Percentiles rank a stretch among this genome's conserved stretches.
phyloP scores from a whole-genome alignment of 2,888 invertebrate genomes.

The Temnothorax rugatulus region DNA sequence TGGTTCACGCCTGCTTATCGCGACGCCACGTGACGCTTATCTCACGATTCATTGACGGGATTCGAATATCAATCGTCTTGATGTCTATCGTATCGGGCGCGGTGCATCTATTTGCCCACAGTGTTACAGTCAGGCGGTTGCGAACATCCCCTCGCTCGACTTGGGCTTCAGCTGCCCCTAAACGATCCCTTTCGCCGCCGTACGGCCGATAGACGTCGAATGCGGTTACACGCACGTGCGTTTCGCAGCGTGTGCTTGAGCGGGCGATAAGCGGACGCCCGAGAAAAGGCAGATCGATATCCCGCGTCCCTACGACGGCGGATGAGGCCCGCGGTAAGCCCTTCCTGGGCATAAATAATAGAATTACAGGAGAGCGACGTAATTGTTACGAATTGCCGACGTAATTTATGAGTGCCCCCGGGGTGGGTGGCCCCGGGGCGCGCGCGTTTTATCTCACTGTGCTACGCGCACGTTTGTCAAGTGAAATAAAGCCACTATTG shows the following conservation, averaged over 20 bases:
- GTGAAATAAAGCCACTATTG: conserved; percentile 62
- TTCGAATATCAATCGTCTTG: conserved; percentile 21
- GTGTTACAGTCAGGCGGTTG: conserved; percentile 3
- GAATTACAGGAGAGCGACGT: conserved; percentile 72
- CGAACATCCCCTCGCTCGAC: conserved; percentile 32
- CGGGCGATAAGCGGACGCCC: conserved; percentile 47
- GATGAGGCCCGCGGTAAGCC: conserved; percentile 62
- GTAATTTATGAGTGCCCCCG: conserved; percentile 75
- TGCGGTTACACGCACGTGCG: conserved; percentile 39
- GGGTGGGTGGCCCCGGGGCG: conserved; percentile 70
- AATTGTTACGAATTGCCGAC: conserved; percentile 80
- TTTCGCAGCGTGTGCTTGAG: conserved; percentile 44
- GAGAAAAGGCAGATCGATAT: conserved; percentile 76
- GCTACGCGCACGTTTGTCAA: conserved; percentile 53
- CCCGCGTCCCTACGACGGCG: conserved; percentile 50
- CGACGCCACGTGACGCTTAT: conserved; percentile 62
- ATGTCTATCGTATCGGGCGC: conserved; percentile 10
- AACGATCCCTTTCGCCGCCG: conserved; percentile 52
- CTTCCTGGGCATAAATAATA: conserved; percentile 72
- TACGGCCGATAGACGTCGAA: conserved; percentile 39
- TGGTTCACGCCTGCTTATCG: conserved; percentile 28
- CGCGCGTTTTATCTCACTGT: conserved; percentile 23
- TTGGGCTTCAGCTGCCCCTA: conserved; percentile 62
- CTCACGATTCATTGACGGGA: conserved; percentile 51
- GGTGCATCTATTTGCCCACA: conserved; percentile 31